phyloP scores from a whole-genome alignment of 2,113 vertebrate species.

The Onychostruthus taczanowskii region DNA sequence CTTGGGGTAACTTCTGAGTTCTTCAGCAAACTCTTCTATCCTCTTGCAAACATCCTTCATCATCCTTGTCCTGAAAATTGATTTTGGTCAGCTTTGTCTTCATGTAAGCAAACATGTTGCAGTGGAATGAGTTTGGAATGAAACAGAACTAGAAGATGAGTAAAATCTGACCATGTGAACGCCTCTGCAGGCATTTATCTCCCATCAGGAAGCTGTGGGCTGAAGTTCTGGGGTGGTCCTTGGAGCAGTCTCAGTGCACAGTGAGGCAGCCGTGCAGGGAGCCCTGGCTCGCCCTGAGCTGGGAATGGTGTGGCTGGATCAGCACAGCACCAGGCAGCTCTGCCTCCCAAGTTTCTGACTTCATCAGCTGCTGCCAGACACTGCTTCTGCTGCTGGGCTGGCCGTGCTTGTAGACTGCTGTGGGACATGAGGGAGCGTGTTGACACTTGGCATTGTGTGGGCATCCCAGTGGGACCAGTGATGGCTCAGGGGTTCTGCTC shows the following conservation, averaged over 20 bases:
- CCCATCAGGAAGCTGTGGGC: conserved; percentile 58
- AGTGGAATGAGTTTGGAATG: conserved; percentile 45
- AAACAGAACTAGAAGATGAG: conserved; percentile 31
- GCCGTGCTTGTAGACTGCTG: background rate
- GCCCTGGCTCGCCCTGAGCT: background rate
- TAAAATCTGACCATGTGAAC: conserved; percentile 35
- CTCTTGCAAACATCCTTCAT: background rate
- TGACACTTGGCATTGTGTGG: background rate
- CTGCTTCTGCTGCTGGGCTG: background rate
- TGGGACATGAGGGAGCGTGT: background rate
- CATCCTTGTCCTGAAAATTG: background rate
- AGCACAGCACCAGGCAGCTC: background rate
- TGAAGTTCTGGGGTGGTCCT: conserved; percentile 60
- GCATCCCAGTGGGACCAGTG: background rate
- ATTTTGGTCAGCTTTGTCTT: background rate
- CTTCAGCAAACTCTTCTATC: background rate
- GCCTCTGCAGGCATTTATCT: conserved; percentile 56
- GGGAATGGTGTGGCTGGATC: background rate
- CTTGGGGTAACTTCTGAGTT: background rate
- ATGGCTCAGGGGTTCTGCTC: background rate
- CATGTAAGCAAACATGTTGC: background rate
- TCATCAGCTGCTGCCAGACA: background rate
- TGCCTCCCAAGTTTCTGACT: conserved; percentile 31
- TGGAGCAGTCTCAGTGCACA: background rate
- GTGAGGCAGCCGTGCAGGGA: background rate